A percentile compares a stretch with the other conserved stretches of the same genome.
Evolutionary conservation across 2,888 invertebrate genomes (phyloP).

Genomic region (Phragmatobia fuliginosa): DNA sequence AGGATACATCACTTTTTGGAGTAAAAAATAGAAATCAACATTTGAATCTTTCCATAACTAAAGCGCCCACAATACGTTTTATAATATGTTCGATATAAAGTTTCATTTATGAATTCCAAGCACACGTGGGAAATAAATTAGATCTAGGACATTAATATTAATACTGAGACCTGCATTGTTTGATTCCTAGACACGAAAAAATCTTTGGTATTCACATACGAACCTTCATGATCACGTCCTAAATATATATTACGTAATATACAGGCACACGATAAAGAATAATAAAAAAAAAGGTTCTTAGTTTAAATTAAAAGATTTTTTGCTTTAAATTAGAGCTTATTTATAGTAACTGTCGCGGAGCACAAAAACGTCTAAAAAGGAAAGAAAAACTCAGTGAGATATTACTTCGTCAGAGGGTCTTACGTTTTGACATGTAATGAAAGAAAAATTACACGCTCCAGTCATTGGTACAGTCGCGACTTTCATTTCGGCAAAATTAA

Average conservation of each 20-base stretch:
- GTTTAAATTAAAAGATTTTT: constrained; percentile 45
- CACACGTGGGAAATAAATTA: constrained; percentile 39
- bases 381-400: constrained; percentile 51
- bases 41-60: neutral
- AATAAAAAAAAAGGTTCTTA: constrained; percentile 13
- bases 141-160: constrained; percentile 38
- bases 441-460: constrained; percentile 69
- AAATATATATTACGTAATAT: constrained; percentile 1
- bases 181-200: constrained; percentile 41
- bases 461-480: constrained; percentile 58
- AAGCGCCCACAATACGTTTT: neutral
- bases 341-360: constrained; percentile 38
- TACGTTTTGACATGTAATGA: constrained; percentile 69
- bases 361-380: constrained; percentile 44
- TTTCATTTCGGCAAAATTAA: constrained; percentile 71
- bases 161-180: constrained; percentile 40
- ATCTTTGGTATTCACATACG: constrained; percentile 34
- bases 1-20: neutral
- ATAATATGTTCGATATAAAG: neutral
- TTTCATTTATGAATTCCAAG: constrained; percentile 35
- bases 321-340: constrained; percentile 45
- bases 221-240: neutral
- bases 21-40: neutral
- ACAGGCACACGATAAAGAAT: neutral
- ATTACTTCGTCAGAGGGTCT: constrained; percentile 48